These are phyloP conservation scores for Dipodomys merriami DNA, from an alignment of 2,113 vertebrate genomes.

Conservation along the genomic window DNA sequence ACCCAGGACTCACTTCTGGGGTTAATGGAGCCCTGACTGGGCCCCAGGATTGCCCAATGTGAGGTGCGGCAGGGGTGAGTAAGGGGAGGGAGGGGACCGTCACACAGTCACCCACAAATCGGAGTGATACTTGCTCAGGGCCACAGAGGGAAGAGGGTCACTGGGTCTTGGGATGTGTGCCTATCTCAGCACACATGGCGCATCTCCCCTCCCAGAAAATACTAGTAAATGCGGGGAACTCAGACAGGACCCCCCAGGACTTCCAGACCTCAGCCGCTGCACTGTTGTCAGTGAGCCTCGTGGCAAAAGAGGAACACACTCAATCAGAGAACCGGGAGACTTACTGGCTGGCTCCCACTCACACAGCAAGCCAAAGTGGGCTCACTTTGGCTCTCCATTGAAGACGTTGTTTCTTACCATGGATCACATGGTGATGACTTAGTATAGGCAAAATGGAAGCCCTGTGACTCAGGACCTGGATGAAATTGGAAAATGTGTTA, in stretches of 20 bases:
- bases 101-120: neutral
- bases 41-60: conserved; percentile 17
- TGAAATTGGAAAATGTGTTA: neutral
- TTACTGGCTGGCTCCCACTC: neutral
- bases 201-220: neutral
- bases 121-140: conserved; percentile 41
- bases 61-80: conserved; percentile 57
- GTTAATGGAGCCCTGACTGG: conserved; percentile 13
- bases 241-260: neutral
- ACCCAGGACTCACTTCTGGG: neutral
- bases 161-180: neutral
- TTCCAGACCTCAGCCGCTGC: neutral
- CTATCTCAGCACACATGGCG: neutral
- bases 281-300: neutral
- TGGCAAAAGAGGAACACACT: neutral
- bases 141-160: conserved; percentile 62
- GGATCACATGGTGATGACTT: neutral
- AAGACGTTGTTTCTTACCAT: neutral
- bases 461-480: neutral
- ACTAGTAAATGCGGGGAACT: neutral
- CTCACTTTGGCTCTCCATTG: neutral
- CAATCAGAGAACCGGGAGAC: neutral
- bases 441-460: conserved; percentile 8
- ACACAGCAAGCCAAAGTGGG: accelerated
- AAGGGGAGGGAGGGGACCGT: conserved; percentile 36